Base-by-base conservation (phyloP, 2,888 invertebrate species). In the Apodemia hepburni region DNA sequence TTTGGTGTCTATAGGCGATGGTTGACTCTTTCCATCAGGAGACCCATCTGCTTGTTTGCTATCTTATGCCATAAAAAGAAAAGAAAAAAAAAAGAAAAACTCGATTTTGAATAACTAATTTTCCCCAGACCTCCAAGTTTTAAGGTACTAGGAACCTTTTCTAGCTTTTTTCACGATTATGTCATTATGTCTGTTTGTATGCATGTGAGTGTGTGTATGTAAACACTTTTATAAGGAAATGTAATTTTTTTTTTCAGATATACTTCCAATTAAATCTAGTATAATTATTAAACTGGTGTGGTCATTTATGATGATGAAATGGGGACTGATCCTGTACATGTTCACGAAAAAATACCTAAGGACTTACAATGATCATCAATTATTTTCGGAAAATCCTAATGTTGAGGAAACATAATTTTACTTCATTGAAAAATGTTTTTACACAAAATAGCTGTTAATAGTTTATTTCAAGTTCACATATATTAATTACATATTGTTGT, bases 221-320 rank as follows among this genome's bases (percentile, higher is more conserved):
- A n/a, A n/a, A n/a, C n/a, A n/a, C n/a, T n/a, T n/a, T n/a, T n/a
- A n/a, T n/a, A n/a, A n/a, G n/a, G n/a, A n/a, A n/a, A n/a, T n/a
- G n/a, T n/a, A n/a, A n/a, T 38, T 38, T 12, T 38, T 12, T 12
- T 38, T 38, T 84, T 17, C 78, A 93, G 93, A 84, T 69, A 75
- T 92, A 35, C 66, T 84, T 69, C 92, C 92, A 22, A 81, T 92
- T 62, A 73, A 79, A 64, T 75, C 85, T 3, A 93, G 92, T 69
- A 81, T 86, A 62, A 75, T 92, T 22, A 89, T 93, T 66, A 80
- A 87, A 2, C 71, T 92, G 49, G 83, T 93, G 18, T 93, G 92
- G 92, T 85, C 92, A 0, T 87, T 92, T 71, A 90, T 93, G 83
- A 90, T 92, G 81, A 81, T 88, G 75, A 93, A 93, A 70, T 92